Evolutionary conservation across 2,888 invertebrate species (phyloP), one percentile per base, ranked within the genome.

Genomic region (Hypercompe scribonia): DNA sequence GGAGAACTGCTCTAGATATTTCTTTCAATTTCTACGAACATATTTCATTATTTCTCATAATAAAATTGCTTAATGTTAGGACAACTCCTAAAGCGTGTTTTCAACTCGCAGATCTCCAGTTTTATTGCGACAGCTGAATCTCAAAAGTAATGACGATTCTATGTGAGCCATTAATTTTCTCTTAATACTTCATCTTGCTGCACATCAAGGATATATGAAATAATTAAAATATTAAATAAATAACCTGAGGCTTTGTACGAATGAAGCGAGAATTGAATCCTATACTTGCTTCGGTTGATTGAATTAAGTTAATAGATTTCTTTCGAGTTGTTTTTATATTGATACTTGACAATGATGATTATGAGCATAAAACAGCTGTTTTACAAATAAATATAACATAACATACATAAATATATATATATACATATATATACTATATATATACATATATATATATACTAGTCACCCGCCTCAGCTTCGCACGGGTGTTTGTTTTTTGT

Each of bases 51-150:
- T 31, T 61, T 61, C 58, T 31, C 61, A 31, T 31, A 31, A 61
- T 61, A 61, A 61, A 31, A 61, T 31, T 61, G 15, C 8, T 61
- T 31, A 61, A 61, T 18, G 31, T 28, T 31, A 61, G 15, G 58
- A 31, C 31, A 61, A 61, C 61, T 61, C 61, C 61, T 18, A 18
- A 18, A 15, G 28, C 31, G 18, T 61, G 61, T 61, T 61, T 61
- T 61, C 31, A 1, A 61, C 61, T 61, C 31, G 31, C 61, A 61
- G 31, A 15, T 66, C 31, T 66, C 11, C 21, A 42, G 10, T 42
- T 31, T 66, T 31, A 66, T 46, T 66, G 42, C 31, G 24, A 46
- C 46, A 66, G 66, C 46, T 66, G 28, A 28, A 66, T 21, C 65
- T 31, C 11, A 66, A 42, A 21, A 66, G n/a, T 66, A 42, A 66